Base-by-base conservation (phyloP, 2,113 vertebrate species). In the Vulpes vulpes region DNA sequence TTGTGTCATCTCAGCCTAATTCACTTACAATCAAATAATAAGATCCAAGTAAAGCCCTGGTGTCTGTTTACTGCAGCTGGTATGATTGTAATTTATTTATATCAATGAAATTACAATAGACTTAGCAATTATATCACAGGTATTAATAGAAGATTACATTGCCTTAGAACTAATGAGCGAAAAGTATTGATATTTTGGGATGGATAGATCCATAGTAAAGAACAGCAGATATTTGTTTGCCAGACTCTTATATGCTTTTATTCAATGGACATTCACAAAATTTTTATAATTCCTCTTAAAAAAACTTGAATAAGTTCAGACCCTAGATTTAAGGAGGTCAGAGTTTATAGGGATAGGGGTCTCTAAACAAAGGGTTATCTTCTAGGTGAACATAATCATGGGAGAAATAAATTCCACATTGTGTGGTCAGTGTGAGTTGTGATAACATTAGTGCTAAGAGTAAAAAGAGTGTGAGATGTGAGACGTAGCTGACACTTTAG, bases 11-110 rank as follows among this genome's bases (percentile, higher is more conserved):
- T 90, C 49, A 93, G 17, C 5, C 5, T 78, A 91, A 71, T 92
- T 94, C 78, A 91, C 15, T 95, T 95, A 73, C 3, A 65, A n/a
- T 73, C 14, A 83, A 92, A 82, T 95, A 81, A 89, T 87, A 69
- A 93, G 17, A 69, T 90, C 62, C 85, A 43, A 76, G 10, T 30
- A 64, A 90, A 89, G 15, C 32, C 60, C 19, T 6, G 15, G 25
- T 84, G 69, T 76, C 86, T 91, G 11, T 95, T 97, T 86, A 85
- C 49, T 22, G 38, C 11, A 62, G n/a, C 60, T 96, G 64, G 32
- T 87, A 82, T 64, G 84, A 82, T 69, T 81, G 3, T 69, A 96
- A 92, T 89, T 81, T 76, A 82, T 30, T 89, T 93, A 78, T 53
- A 51, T 53, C 19, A 8, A 6, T 92, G 51, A 30, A 89, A 74